Evolutionary conservation across 2,888 invertebrate genomes (phyloP), one percentile per base, ranked within the genome.

Genomic region (Empis stercorea): DNA sequence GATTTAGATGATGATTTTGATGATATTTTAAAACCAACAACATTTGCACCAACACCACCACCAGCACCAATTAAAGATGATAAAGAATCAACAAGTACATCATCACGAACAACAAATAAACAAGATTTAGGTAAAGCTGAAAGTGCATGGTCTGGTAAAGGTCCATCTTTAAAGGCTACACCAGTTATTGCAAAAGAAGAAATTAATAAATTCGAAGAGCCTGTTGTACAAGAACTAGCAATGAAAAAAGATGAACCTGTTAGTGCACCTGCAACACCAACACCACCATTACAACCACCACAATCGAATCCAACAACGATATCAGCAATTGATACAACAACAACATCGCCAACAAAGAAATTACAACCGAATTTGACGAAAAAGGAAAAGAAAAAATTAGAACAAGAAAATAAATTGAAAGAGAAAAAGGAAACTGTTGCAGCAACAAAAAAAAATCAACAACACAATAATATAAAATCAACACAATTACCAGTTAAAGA

Each of bases 1-100:
- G 70, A 70, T 56, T 57, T 69, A 14, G 65, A 68, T 44, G 68
- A 68, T 47, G 68, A 68, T 42, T 66, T 60, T 16, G 68, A 68
- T 49, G 64, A 66, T 9, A 63, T 63, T 37, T 44, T 65, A 38
- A 61, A 68, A 11, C 65, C 66, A 1, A 65, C 63, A 44, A 59
- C 60, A 11, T 59, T 62, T 13, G 56, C 58, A 32, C 61, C 61
- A 14, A 64, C 69, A 1, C 67, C 68, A 30, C 67, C 46, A 3
- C 14, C 20, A 14, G 9, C 20, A 20, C 14, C 10, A 16, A 15
- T 13, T 45, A 34, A 30, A 38, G 13, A 30, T 30, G 68, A 69
- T 32, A 69, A 67, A 48, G 67, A 67, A 47, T 63, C 65, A 44
- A 60, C 63, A 10, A 64, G 64, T n/a, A 61, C 64, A 14, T 65